These are phyloP conservation scores for Metacarcinus magister DNA, from an alignment of 2,888 invertebrate genomes.

Conservation along the genomic window DNA sequence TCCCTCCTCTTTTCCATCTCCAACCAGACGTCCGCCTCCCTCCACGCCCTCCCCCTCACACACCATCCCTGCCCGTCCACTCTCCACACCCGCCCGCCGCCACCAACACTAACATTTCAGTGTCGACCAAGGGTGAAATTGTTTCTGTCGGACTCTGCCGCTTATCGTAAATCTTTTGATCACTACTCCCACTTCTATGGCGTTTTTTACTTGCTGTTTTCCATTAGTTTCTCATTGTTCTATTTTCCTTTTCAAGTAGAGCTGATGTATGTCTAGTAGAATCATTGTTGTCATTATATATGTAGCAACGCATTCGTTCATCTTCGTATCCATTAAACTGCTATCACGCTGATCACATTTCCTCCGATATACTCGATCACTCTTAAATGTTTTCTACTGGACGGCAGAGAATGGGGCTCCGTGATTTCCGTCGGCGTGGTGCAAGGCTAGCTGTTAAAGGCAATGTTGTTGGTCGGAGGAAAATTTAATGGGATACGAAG, in stretches of 20 bases:
- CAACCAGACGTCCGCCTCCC: neutral
- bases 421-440: neutral
- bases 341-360: neutral
- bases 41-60: neutral
- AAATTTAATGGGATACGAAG: neutral
- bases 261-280: neutral
- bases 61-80: neutral
- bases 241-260: neutral
- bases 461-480: neutral
- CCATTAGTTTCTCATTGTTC: neutral
- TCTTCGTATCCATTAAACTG: neutral
- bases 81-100: neutral
- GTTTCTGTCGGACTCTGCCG: constrained; percentile 37
- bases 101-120: constrained; percentile 4
- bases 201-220: neutral
- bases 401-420: neutral
- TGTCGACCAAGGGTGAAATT: constrained; percentile 12
- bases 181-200: neutral
- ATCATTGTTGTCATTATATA: neutral
- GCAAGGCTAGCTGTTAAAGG: neutral
- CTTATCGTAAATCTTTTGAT: constrained; percentile 42
- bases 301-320: neutral
- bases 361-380: neutral
- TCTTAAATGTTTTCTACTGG: neutral
- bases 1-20: neutral